phyloP scores from a whole-genome alignment of 2,113 vertebrate species.

The Furnarius figulus region DNA sequence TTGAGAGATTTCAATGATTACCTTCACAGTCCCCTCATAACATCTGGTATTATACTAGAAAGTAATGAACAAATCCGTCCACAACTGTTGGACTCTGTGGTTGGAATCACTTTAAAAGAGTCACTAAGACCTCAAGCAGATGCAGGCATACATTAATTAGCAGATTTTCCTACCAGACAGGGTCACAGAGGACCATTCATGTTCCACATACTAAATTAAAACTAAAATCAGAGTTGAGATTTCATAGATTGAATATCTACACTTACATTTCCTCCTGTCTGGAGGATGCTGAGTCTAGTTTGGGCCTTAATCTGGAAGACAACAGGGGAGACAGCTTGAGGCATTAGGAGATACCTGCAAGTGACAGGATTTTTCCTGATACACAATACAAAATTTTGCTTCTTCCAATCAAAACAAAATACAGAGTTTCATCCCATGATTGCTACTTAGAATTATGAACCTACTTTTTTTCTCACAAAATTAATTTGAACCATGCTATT shows the following conservation, averaged over 20 bases:
- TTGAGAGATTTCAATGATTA: neutral
- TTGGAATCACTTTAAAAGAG: neutral
- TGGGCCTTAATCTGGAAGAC: neutral
- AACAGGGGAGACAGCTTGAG: neutral
- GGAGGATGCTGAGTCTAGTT: neutral
- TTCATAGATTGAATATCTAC: neutral
- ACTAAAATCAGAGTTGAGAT: neutral
- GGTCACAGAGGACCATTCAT: neutral
- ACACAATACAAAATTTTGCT: neutral
- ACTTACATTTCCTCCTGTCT: neutral
- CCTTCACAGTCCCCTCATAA: neutral
- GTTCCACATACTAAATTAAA: neutral
- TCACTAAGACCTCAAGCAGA: neutral
- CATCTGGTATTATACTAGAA: neutral
- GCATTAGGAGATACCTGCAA: neutral
- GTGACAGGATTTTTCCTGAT: neutral
- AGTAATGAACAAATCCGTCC: rapidly evolving
- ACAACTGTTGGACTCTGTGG: neutral
- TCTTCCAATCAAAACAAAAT: neutral
- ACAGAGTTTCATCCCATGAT: neutral
- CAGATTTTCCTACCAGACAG: neutral
- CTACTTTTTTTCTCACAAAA: neutral
- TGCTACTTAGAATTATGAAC: neutral
- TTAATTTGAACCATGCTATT: constrained; percentile 1
- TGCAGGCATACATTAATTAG: neutral